A percentile compares a stretch with the other conserved stretches of the same genome.
phyloP scores from a whole-genome alignment of 2,888 invertebrate species.

The Ceratothoa steindachneri region DNA sequence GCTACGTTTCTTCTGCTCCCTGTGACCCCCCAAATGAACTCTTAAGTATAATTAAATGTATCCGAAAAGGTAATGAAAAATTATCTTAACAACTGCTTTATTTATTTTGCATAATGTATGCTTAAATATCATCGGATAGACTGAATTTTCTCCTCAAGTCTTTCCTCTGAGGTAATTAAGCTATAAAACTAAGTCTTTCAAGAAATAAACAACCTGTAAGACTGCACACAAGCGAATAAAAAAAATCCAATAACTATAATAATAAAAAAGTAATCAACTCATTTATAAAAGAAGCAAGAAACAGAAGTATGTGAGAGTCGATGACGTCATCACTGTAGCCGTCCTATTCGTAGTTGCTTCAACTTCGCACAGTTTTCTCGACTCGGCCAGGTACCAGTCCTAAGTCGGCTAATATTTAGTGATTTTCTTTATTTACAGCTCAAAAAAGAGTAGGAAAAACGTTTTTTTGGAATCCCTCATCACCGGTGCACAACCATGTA shows the following conservation, averaged over 20 bases:
- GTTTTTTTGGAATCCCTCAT: neutral
- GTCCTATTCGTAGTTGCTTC: constrained; percentile 12
- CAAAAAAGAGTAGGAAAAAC: neutral
- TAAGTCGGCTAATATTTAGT: constrained; percentile 12
- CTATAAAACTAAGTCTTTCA: neutral
- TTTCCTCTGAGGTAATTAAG: neutral
- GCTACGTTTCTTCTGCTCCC: no score
- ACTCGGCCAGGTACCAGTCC: constrained; percentile 3
- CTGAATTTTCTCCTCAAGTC: neutral
- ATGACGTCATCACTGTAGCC: constrained; percentile 15
- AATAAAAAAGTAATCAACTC: neutral
- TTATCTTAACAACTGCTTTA: neutral
- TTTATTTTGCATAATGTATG: constrained; percentile 6
- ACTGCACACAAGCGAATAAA: neutral
- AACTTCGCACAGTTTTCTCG: constrained; percentile 13
- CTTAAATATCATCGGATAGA: neutral
- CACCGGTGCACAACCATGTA: constrained; percentile 1
- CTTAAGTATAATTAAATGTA: constrained; percentile 1
- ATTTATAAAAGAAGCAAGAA: constrained; percentile 3
- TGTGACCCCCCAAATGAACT: no score
- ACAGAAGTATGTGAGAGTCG: constrained; percentile 12
- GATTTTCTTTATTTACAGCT: neutral
- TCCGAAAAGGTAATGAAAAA: constrained; percentile 6
- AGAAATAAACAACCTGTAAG: neutral
- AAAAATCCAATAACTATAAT: neutral